Percentiles rank a stretch among this genome's conserved stretches.
phyloP scores from a whole-genome alignment of 1,140 invertebrate species.

The Drosophila pandora region DNA sequence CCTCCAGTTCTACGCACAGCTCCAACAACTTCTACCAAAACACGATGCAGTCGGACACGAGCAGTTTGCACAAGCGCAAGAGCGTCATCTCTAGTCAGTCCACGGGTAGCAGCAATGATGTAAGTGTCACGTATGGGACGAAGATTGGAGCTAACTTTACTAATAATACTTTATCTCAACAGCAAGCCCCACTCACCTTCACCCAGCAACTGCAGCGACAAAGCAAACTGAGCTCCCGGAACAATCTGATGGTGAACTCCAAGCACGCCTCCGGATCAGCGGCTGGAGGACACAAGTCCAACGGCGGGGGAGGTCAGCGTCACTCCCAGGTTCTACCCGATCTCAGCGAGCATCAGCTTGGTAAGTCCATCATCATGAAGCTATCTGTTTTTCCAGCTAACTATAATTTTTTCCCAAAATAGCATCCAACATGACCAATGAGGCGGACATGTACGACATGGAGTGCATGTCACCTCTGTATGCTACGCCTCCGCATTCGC shows the following conservation, averaged over 20 bases:
- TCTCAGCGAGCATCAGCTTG: conserved; percentile 82
- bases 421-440: conserved; percentile 79
- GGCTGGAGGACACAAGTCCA: conserved; percentile 51
- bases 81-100: conserved; percentile 84
- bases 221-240: conserved; percentile 79
- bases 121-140: conserved; percentile 32
- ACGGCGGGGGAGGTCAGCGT: conserved; percentile 84
- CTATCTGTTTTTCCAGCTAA: not conserved
- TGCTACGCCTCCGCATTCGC: conserved; percentile 92
- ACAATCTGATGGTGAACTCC: conserved; percentile 80
- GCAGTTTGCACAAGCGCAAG: conserved; percentile 83
- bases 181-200: conserved; percentile 87
- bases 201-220: conserved; percentile 90
- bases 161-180: not conserved
- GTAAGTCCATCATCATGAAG: conserved; percentile 27
- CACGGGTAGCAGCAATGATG: conserved; percentile 83
- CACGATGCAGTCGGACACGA: conserved; percentile 83
- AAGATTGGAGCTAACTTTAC: not conserved
- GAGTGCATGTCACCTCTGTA: conserved; percentile 88
- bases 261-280: conserved; percentile 83
- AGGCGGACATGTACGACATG: conserved; percentile 83
- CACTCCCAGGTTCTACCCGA: conserved; percentile 83
- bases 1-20: conserved; percentile 83
- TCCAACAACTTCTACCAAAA: conserved; percentile 84
- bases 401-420: not conserved